Percentiles rank a stretch among this genome's conserved stretches.
These are phyloP conservation scores for Xestia sexstrigata DNA, from an alignment of 2,888 invertebrate genomes.

Conservation along the genomic window DNA sequence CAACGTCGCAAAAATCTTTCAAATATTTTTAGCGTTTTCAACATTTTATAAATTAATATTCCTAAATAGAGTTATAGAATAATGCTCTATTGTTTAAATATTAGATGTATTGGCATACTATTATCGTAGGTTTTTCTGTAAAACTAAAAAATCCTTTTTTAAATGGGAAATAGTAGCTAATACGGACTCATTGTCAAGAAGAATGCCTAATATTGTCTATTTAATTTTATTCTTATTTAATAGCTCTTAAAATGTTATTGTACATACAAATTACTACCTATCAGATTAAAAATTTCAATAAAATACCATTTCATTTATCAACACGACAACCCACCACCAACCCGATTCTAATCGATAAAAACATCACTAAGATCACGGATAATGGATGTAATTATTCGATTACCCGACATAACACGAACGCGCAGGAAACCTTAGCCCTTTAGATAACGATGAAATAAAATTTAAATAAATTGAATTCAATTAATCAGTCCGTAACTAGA, in stretches of 20 bases:
- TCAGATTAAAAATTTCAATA: neutral
- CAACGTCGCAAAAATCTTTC: too few relatives aligned
- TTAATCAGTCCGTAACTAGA: conserved; percentile 57
- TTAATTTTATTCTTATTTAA: neutral
- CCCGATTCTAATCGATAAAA: conserved; percentile 19
- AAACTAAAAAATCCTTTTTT: neutral
- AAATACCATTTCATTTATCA: conserved; percentile 9
- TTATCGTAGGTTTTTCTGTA: neutral
- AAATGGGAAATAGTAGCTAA: neutral
- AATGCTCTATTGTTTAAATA: neutral
- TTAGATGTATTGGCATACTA: neutral
- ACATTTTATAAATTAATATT: too few relatives aligned
- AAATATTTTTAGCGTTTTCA: too few relatives aligned
- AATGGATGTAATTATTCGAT: conserved; percentile 50
- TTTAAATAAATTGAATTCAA: conserved; percentile 60
- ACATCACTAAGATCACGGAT: conserved; percentile 33
- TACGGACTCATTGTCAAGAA: neutral
- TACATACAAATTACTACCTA: neutral
- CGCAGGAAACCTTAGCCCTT: conserved; percentile 46
- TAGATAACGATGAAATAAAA: conserved; percentile 53
- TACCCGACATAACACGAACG: conserved; percentile 21
- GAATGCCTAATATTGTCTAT: too few relatives aligned
- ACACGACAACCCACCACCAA: neutral
- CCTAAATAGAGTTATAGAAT: neutral
- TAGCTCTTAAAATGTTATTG: neutral